Evolutionary conservation across 2,797 vertebrate genomes (phyloP).

Genomic region (Sarcoramphus papa): DNA sequence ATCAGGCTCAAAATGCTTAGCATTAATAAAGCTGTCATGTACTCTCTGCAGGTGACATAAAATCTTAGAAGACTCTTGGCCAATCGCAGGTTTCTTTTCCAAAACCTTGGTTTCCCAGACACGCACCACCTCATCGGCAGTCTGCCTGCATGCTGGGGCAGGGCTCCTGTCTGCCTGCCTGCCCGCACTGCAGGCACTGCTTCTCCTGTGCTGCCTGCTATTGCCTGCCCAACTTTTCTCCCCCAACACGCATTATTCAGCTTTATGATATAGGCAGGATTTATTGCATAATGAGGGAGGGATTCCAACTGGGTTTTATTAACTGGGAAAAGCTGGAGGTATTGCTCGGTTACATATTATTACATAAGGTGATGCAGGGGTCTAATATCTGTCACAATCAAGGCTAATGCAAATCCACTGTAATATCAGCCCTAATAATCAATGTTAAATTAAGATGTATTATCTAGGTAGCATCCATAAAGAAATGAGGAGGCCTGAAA

Average conservation of each 20-base stretch:
- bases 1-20: background rate
- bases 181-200: background rate
- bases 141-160: background rate
- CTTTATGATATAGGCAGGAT: background rate
- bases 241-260: background rate
- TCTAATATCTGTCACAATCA: background rate
- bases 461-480: background rate
- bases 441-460: conserved; percentile 18
- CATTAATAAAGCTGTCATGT: background rate
- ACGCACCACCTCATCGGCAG: background rate
- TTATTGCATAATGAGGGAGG: background rate
- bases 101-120: background rate
- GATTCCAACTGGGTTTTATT: conserved; percentile 3
- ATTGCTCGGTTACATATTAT: background rate
- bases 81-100: background rate
- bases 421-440: conserved; percentile 9
- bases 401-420: conserved; percentile 7
- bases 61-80: background rate
- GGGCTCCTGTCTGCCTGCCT: background rate
- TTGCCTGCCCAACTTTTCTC: background rate
- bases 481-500: conserved; percentile 1
- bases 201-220: background rate
- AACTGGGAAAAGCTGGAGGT: conserved; percentile 27
- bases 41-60: conserved; percentile 26
- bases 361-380: background rate